Evolutionary conservation across 1,140 invertebrate species (phyloP), one percentile per base, ranked within the genome.

Genomic region (Lepidurus arcticus): DNA sequence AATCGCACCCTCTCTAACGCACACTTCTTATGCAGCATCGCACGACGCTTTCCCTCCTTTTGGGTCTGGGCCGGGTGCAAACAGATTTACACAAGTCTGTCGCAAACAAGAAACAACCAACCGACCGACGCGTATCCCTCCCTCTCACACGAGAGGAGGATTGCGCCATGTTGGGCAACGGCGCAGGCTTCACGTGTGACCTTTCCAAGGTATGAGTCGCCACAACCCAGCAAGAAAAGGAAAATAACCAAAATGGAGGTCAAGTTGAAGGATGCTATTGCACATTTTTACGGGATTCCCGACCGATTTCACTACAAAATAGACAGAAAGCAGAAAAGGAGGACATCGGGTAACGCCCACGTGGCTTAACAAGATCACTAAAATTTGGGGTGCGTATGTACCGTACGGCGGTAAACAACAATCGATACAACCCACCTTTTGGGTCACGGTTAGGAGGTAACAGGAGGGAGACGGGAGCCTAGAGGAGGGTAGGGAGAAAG

Each of bases 21-120:
- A 65, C 9, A 21, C 7, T 65, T 65, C 53, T 1, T 4, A 65
- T 65, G 8, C 53, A 65, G 53, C 53, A 65, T 65, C 53, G 53
- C 53, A 21, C 21, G 21, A 65, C 6, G 53, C 53, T 65, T 65
- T 65, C n/a, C 13, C 16, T 65, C 53, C n/a, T 47, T 65, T 65
- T 7, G 53, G 53, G 53, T 21, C 53, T 21, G 16, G n/a, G 7
- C 8, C 5, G 13, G 53, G 16, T 21, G 1, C 53, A 21, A 65
- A 65, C 53, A 65, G 21, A 4, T 13, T 1, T 65, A 65, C 53
- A 21, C n/a, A 65, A 65, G 16, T 65, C 13, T 5, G 53, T 65
- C 53, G 21, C 53, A 65, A 65, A 65, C 53, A 65, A 65, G 53
- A 65, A 65, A 65, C 53, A 65, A 65, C 47, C 26, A 34, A 34